Evolutionary conservation across 2,797 vertebrate species (phyloP).

Genomic region (Microhierax caerulescens): DNA sequence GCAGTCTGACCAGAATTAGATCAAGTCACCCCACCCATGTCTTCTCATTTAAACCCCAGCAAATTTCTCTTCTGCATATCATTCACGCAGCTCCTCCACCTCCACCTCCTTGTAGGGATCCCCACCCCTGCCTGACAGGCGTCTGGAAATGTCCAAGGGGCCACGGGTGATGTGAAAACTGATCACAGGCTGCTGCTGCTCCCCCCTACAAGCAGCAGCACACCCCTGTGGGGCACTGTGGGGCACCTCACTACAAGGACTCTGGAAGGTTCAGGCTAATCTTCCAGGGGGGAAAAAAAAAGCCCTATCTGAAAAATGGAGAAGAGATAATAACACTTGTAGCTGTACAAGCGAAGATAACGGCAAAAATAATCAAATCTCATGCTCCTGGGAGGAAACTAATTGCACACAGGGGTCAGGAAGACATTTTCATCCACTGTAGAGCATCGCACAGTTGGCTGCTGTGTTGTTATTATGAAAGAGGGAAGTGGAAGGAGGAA

Average conservation of each 20-base stretch:
- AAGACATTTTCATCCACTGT: constrained; percentile 58
- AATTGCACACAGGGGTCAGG: constrained; percentile 63
- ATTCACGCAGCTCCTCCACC: not conserved
- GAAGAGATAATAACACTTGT: constrained; percentile 65
- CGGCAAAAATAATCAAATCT: constrained; percentile 61
- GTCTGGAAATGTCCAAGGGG: not conserved
- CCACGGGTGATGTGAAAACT: not conserved
- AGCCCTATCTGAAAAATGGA: constrained; percentile 36
- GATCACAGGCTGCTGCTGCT: not conserved
- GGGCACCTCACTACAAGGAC: not conserved
- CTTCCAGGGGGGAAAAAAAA: not conserved
- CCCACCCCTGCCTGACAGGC: not conserved
- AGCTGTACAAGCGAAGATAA: constrained; percentile 66
- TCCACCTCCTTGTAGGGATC: not conserved
- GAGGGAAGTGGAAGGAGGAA: constrained; percentile 5
- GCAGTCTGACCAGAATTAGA: not conserved
- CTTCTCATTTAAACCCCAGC: not conserved
- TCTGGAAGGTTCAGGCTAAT: constrained; percentile 50
- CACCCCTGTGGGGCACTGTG: not conserved
- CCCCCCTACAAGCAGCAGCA: not conserved
- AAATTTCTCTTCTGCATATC: not conserved
- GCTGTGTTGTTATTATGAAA: constrained; percentile 23
- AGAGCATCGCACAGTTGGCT: constrained; percentile 51
- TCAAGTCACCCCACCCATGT: not conserved
- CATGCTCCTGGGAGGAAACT: constrained; percentile 55